Conservation (phyloP, 2,888 invertebrate species). For the Cephus nigrinus region DNA sequence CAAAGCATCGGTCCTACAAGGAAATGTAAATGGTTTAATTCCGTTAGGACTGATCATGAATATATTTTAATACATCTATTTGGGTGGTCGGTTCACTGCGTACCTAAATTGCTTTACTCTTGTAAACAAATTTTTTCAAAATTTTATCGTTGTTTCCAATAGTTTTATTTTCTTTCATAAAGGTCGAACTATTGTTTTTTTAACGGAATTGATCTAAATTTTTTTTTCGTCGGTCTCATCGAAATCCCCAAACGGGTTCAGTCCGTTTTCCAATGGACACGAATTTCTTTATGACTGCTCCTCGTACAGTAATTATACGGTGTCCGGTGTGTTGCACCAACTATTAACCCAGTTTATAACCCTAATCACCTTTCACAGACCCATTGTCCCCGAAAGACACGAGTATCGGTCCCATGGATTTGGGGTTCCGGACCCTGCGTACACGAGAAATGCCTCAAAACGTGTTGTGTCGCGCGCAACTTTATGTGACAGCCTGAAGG, state of each 20-base stretch:
- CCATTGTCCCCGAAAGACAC: conserved; percentile 7
- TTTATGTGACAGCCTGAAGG: conserved; percentile 19
- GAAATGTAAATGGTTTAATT: neutral
- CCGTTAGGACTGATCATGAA: neutral
- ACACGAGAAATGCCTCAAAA: conserved; percentile 18
- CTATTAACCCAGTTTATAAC: conserved; percentile 24
- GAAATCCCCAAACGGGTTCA: neutral
- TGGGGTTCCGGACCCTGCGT: neutral
- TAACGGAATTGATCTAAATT: neutral
- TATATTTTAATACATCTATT: neutral
- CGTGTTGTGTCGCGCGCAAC: conserved; percentile 5
- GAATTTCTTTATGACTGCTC: conserved; percentile 13
- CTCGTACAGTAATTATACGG: conserved; percentile 15
- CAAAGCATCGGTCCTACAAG: neutral
- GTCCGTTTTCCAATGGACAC: neutral
- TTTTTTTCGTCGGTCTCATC: neutral
- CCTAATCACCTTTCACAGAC: conserved; percentile 2
- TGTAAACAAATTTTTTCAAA: neutral
- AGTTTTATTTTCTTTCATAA: neutral
- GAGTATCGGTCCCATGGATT: neutral
- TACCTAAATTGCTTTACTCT: neutral
- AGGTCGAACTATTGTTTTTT: neutral
- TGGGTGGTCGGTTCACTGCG: neutral
- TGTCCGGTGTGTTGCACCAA: conserved; percentile 10
- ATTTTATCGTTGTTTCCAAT: neutral